A percentile compares a stretch with the other conserved stretches of the same genome.
phyloP scores from a whole-genome alignment of 2,888 invertebrate species.

The Drosophila kambysellisi region DNA sequence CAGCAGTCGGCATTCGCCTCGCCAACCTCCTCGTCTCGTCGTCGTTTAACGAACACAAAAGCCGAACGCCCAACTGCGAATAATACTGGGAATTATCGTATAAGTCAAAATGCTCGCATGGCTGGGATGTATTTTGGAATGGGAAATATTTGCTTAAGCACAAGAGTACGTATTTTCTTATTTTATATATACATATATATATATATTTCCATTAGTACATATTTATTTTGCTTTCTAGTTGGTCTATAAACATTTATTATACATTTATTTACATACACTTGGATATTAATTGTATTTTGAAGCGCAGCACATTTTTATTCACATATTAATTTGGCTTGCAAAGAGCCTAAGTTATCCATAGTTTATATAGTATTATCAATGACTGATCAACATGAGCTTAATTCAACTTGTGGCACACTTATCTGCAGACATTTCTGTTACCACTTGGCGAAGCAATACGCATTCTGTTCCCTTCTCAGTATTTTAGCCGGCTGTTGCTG shows the following conservation, averaged over 20 bases:
- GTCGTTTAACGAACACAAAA: constrained; percentile 3
- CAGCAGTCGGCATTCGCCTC: constrained; percentile 22
- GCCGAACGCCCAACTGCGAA: background rate
- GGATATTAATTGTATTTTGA: background rate
- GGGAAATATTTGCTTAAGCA: background rate
- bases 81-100: constrained; percentile 20
- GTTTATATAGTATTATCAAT: background rate
- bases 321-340: background rate
- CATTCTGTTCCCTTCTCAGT: constrained; percentile 39
- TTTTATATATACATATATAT: background rate
- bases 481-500: constrained; percentile 28
- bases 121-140: constrained; percentile 3
- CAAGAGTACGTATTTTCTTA: background rate
- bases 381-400: background rate
- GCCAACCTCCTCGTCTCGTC: constrained; percentile 9
- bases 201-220: background rate
- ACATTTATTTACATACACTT: background rate
- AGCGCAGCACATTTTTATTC: background rate
- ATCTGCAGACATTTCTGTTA: constrained; percentile 2
- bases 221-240: background rate
- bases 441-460: background rate
- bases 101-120: constrained; percentile 1
- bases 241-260: background rate
- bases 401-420: background rate
- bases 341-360: background rate